Conservation (phyloP, 2,888 invertebrate species). For the Taenaris catops region DNA sequence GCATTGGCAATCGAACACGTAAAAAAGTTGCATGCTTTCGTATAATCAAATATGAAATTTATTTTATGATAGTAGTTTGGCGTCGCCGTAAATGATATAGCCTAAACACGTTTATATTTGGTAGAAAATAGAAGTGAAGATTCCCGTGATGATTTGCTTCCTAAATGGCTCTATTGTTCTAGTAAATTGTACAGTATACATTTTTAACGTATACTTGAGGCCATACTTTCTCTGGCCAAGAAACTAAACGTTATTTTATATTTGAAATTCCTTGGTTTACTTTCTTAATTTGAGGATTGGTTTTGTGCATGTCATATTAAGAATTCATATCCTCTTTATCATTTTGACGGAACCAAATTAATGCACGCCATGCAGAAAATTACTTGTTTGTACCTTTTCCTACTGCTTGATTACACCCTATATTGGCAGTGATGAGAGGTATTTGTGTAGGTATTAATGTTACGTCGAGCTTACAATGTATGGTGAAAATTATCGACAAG, state of each 20-base stretch:
- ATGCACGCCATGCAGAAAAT: constrained; percentile 28
- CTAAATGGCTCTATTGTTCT: constrained; percentile 39
- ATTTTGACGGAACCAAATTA: constrained; percentile 14
- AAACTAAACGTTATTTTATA: too few relatives aligned
- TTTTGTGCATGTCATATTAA: not conserved
- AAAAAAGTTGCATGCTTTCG: too few relatives aligned
- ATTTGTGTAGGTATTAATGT: constrained; percentile 21
- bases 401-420: constrained; percentile 21
- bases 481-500: constrained; percentile 21
- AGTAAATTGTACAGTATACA: constrained; percentile 41
- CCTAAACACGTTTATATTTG: constrained; percentile 3
- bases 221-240: constrained; percentile 64
- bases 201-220: constrained; percentile 54
- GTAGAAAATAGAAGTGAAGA: constrained; percentile 7
- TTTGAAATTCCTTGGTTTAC: too few relatives aligned
- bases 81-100: too few relatives aligned
- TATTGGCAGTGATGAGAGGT: constrained; percentile 21
- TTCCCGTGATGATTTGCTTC: constrained; percentile 15
- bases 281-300: too few relatives aligned
- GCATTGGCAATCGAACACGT: too few relatives aligned
- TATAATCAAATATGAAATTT: too few relatives aligned
- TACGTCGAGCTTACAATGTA: constrained; percentile 20
- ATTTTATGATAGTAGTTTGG: too few relatives aligned
- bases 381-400: constrained; percentile 12
- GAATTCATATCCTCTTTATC: constrained; percentile 1